phyloP scores from a whole-genome alignment of 2,888 invertebrate genomes.

The Aethes cnicana region DNA sequence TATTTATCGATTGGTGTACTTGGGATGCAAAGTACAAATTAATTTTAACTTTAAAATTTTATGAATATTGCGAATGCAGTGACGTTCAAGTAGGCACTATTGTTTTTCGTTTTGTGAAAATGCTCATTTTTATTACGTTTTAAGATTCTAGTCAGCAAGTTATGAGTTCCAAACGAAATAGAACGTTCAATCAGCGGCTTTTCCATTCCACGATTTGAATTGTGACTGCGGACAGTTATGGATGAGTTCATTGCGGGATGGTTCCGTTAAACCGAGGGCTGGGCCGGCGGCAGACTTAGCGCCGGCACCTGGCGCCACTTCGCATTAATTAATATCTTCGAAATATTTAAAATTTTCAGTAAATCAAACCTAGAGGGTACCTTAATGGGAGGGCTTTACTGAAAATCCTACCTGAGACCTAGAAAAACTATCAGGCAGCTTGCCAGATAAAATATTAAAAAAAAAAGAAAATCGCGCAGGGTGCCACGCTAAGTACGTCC shows the following conservation, averaged over 20 bases:
- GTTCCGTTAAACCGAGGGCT: constrained; percentile 38
- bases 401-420: too few species aligned
- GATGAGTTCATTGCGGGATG: constrained; percentile 41
- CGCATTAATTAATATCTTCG: too few species aligned
- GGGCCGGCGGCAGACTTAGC: not conserved
- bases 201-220: constrained; percentile 39
- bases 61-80: constrained; percentile 47
- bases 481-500: not conserved
- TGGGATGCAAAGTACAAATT: constrained; percentile 44
- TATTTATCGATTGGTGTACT: constrained; percentile 32
- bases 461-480: too few species aligned
- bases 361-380: too few species aligned
- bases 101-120: constrained; percentile 72
- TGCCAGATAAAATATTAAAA: not conserved
- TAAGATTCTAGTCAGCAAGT: constrained; percentile 81
- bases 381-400: too few species aligned
- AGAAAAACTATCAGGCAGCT: too few species aligned
- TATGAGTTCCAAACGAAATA: constrained; percentile 68
- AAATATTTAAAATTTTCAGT: too few species aligned
- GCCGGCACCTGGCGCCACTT: not conserved
- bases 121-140: constrained; percentile 79
- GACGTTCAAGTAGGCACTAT: constrained; percentile 47
- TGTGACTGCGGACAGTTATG: constrained; percentile 40
- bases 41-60: constrained; percentile 36
- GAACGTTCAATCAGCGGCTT: constrained; percentile 48